Percentiles rank a stretch among this genome's conserved stretches.
phyloP scores from a whole-genome alignment of 2,888 invertebrate genomes.

The Lamellibrachia satsuma region DNA sequence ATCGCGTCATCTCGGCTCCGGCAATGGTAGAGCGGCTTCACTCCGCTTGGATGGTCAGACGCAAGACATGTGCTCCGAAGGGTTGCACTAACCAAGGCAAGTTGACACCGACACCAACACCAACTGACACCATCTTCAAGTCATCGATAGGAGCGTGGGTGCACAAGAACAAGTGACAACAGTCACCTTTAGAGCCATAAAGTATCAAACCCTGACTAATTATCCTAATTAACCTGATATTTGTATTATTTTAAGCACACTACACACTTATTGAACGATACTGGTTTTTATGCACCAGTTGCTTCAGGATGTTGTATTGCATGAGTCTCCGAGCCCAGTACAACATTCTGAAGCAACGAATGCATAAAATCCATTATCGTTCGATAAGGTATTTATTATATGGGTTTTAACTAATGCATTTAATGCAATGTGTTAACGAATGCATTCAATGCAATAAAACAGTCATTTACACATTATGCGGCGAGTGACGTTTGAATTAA shows the following conservation, averaged over 20 bases:
- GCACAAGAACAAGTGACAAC: neutral
- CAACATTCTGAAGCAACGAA: too few relatives aligned
- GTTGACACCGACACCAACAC: neutral
- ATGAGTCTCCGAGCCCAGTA: too few relatives aligned
- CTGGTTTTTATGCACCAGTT: too few relatives aligned
- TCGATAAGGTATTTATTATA: neutral
- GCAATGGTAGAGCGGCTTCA: slow-evolving; percentile 18
- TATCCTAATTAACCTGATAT: neutral
- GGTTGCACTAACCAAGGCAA: neutral
- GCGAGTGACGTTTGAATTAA: neutral
- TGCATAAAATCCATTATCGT: too few relatives aligned
- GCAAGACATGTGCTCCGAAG: neutral
- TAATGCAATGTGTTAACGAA: neutral
- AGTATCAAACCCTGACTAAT: neutral
- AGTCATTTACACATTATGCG: neutral
- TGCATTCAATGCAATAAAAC: neutral
- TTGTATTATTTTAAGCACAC: neutral
- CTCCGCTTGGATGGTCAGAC: neutral
- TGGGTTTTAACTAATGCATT: neutral
- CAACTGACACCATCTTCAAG: neutral
- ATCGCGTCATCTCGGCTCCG: slow-evolving; percentile 21
- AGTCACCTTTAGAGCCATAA: neutral
- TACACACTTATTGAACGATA: too few relatives aligned
- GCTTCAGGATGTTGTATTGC: too few relatives aligned
- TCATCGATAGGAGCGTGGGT: neutral